phyloP scores from a whole-genome alignment of 2,888 invertebrate genomes.

The Idaea straminata region DNA sequence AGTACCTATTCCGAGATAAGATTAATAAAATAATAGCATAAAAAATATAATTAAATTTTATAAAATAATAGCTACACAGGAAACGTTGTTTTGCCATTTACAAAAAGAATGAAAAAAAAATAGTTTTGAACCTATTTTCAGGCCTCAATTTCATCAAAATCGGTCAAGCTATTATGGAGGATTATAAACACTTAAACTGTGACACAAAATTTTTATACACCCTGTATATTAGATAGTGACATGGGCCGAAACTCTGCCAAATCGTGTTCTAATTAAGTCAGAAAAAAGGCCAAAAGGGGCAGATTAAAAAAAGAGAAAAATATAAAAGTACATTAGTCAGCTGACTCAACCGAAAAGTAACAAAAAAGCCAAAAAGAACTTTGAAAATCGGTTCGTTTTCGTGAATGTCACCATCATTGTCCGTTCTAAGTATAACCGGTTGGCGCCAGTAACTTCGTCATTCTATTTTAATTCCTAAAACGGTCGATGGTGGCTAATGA shows the following conservation, averaged over 20 bases:
- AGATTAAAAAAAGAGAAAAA: neutral
- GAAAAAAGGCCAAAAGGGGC: no score
- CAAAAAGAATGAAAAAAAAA: no score
- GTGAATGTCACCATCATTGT: conserved; percentile 31
- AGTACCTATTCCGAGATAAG: neutral
- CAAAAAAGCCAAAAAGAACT: conserved; percentile 3
- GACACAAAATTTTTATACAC: no score
- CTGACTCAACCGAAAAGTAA: conserved; percentile 3
- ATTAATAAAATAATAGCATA: no score
- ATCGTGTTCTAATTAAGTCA: neutral
- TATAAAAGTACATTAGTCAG: neutral
- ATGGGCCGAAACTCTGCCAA: no score
- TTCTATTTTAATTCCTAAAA: conserved; percentile 62
- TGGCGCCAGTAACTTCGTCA: conserved; percentile 59
- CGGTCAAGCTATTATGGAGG: no score
- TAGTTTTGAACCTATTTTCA: no score
- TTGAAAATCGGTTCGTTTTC: neutral
- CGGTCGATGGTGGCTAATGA: conserved; percentile 61
- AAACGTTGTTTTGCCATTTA: neutral
- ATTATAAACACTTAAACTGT: no score
- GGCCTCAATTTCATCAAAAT: no score
- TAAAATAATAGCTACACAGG: no score
- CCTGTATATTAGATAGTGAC: no score
- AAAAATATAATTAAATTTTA: no score
- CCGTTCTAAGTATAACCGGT: conserved; percentile 32